Conservation (phyloP, 92 coral and sea anemone genomes). For the Desmophyllum pertusum region DNA sequence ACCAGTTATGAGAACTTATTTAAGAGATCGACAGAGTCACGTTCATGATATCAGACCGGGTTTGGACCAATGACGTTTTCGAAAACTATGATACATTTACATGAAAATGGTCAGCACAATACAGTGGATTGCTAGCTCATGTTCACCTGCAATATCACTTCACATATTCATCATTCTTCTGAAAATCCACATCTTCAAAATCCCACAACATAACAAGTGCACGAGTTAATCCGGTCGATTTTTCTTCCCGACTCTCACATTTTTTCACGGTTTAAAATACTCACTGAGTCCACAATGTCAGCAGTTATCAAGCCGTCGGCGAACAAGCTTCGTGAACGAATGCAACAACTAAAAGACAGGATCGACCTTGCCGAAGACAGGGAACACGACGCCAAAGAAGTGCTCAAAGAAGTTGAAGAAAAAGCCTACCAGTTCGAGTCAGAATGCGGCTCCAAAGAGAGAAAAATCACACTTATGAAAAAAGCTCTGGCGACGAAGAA, state of each 20-base stretch:
- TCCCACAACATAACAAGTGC: neutral
- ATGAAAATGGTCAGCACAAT: slow-evolving; percentile 28
- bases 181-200: neutral
- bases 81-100: neutral
- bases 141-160: slow-evolving; percentile 22
- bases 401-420: slow-evolving; percentile 56
- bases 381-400: slow-evolving; percentile 58
- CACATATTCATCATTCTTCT: slow-evolving; percentile 29
- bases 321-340: slow-evolving; percentile 71
- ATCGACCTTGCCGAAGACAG: slow-evolving; percentile 81
- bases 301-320: too few species aligned
- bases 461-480: slow-evolving; percentile 57
- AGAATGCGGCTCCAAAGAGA: slow-evolving; percentile 58
- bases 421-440: slow-evolving; percentile 64
- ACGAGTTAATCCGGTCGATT: too few species aligned
- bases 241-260: neutral
- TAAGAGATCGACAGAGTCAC: neutral
- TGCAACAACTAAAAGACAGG: slow-evolving; percentile 71
- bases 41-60: slow-evolving; percentile 4
- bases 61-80: slow-evolving; percentile 10
- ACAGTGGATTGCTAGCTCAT: neutral
- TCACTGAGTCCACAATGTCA: too few species aligned
- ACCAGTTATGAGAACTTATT: neutral
- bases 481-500: slow-evolving; percentile 45
- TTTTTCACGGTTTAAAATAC: neutral